Evolutionary conservation across 2,888 invertebrate genomes (phyloP), one percentile per base, ranked within the genome.

Genomic region (Ditula angustiorana): DNA sequence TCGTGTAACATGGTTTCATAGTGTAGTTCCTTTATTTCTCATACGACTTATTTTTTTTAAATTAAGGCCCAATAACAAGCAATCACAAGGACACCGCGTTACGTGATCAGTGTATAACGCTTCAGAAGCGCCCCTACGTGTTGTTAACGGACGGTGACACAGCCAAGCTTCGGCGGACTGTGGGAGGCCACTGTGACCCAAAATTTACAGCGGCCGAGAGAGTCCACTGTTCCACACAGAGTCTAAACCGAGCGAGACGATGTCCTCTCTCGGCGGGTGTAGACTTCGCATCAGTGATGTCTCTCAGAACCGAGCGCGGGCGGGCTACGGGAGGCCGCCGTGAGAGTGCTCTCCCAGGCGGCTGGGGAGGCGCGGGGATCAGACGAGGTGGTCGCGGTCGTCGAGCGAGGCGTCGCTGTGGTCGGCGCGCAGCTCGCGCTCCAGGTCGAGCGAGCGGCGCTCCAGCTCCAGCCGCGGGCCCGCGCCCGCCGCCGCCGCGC

Each of bases 401-500:
- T 92, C 90, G 76, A 90, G 90, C 76, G 88, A 87, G 70, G 82
- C 87, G 86, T 90, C 89, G 64, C 88, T 87, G 84, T 85, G 86
- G 74, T 85, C 88, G 75, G 81, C 80, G 56, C 92, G 88, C 79
- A 91, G 84, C 75, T 92, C 92, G 64, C 91, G 88, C 84, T 93
- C 93, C 69, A 93, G 86, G 84, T 93, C 93, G 70, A 93, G 88
- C 73, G 85, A 85, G 82, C 92, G 93, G 21, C 93, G 87, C 85
- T 92, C 93, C 69, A 88, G 86, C 81, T 92, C 93, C 66, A 85
- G 84, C 53, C 88, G 87, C 72, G 81, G 26, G 49, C 50, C 81
- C 69, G 79, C 77, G 67, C 74, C 78, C 55, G 70, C 68, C 65
- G 62, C 73, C 67, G 73, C 73, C 69, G 74, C 66, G 65, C 82